Percentiles rank a stretch among this genome's conserved stretches.
phyloP scores from a whole-genome alignment of 2,888 invertebrate species.

The Frankliniella fusca region DNA sequence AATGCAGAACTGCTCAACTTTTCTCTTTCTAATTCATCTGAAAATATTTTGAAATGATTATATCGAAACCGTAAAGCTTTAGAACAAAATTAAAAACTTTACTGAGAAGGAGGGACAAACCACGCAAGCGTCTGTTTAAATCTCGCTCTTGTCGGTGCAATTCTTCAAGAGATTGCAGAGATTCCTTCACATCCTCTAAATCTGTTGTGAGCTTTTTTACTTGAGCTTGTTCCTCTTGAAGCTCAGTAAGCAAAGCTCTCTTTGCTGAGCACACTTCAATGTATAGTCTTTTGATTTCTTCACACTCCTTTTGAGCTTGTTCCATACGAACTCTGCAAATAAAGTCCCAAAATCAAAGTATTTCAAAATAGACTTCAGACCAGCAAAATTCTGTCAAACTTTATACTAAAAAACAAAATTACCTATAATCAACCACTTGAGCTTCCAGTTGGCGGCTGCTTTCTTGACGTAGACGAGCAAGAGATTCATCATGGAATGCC shows the following conservation, averaged over 20 bases:
- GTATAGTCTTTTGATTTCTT: not conserved
- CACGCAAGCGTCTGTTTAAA: not conserved
- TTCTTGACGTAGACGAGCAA: not conserved
- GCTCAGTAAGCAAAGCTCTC: constrained; percentile 9
- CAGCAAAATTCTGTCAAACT: not conserved
- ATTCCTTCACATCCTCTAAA: not conserved
- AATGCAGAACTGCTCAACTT: not conserved
- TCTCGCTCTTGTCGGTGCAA: not conserved
- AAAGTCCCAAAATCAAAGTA: not conserved
- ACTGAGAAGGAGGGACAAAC: not conserved
- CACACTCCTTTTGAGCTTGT: not conserved
- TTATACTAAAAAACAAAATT: not conserved
- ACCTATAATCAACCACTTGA: constrained; percentile 15
- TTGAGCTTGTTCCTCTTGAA: not conserved
- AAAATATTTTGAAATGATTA: not conserved
- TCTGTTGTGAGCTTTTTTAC: not conserved
- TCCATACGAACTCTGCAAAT: constrained; percentile 7
- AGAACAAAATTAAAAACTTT: not conserved
- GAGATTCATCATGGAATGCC: constrained; percentile 1
- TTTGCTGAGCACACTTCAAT: constrained; percentile 3
- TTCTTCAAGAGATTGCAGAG: not conserved
- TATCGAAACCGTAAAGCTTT: not conserved
- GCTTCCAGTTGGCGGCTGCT: constrained; percentile 11
- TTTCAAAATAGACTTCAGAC: not conserved
- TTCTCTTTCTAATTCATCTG: not conserved